A percentile compares a stretch with the other conserved stretches of the same genome.
These are phyloP conservation scores for Liasis olivaceus DNA, from an alignment of 2,797 vertebrate genomes.

Conservation along the genomic window DNA sequence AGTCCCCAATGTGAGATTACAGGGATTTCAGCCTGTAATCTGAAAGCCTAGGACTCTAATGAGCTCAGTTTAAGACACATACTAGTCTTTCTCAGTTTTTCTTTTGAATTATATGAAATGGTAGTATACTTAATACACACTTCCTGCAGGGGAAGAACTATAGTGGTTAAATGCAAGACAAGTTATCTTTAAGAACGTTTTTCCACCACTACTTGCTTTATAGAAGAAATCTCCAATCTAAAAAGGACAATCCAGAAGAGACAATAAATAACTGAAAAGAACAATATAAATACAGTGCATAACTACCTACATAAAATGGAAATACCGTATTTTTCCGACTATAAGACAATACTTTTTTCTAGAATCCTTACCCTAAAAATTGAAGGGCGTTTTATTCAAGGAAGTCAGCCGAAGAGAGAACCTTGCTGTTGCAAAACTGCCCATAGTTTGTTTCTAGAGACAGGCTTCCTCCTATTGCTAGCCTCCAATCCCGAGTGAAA, in stretches of 20 bases:
- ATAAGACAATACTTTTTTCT: too few relatives aligned
- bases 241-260: neutral
- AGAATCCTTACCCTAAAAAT: too few relatives aligned
- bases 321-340: too few relatives aligned
- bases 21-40: neutral
- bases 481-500: too few relatives aligned
- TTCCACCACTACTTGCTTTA: neutral
- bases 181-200: neutral
- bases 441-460: too few relatives aligned
- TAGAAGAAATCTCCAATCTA: neutral
- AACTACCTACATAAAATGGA: neutral
- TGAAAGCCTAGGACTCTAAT: neutral
- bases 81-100: neutral
- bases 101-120: neutral
- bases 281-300: neutral
- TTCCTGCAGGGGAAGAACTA: neutral
- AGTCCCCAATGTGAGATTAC: neutral
- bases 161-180: neutral
- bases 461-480: too few relatives aligned
- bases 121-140: neutral
- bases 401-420: too few relatives aligned
- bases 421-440: too few relatives aligned
- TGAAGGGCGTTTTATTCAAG: too few relatives aligned
- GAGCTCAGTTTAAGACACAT: neutral
- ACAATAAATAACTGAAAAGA: neutral